phyloP scores from a whole-genome alignment of 2,797 vertebrate species.

The Setipinna tenuifilis region DNA sequence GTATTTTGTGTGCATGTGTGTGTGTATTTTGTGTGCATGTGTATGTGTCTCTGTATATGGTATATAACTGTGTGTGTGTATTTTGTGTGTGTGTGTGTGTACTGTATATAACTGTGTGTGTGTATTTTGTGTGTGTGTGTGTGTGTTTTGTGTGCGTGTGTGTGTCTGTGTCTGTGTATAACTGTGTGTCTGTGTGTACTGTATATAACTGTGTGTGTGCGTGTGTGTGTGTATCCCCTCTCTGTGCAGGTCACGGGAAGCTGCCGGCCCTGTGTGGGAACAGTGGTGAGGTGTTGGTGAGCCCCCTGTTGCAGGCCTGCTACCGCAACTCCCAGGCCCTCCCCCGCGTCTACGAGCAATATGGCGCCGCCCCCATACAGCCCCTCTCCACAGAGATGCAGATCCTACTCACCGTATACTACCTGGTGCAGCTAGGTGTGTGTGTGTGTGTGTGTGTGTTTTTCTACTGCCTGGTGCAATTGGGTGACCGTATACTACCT shows the following conservation, averaged over 20 bases:
- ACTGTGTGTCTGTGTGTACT: slow-evolving; percentile 14
- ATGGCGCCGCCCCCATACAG: slow-evolving; percentile 83
- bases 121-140: not conserved
- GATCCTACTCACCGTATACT: slow-evolving; percentile 95
- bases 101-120: too few relatives aligned
- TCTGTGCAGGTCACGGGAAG: slow-evolving; percentile 86
- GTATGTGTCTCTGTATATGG: too few relatives aligned
- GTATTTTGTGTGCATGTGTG: not conserved
- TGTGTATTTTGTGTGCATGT: not conserved
- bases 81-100: not conserved
- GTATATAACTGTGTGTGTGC: not conserved
- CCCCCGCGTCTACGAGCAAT: slow-evolving; percentile 89
- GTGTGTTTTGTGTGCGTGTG: not conserved
- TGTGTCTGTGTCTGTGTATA: not conserved
- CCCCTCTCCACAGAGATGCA: slow-evolving; percentile 95
- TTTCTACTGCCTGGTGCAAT: not conserved
- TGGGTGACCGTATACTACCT: not conserved
- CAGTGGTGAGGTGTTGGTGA: slow-evolving; percentile 87
- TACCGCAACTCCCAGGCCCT: slow-evolving; percentile 91
- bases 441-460: not conserved
- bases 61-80: not conserved
- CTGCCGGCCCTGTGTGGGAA: slow-evolving; percentile 93
- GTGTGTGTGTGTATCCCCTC: not conserved
- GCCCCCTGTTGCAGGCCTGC: slow-evolving; percentile 87
- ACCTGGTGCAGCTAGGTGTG: slow-evolving; percentile 93